These are phyloP conservation scores for Geopemphigus sp. DNA, from an alignment of 1,140 invertebrate genomes.

Conservation along the genomic window DNA sequence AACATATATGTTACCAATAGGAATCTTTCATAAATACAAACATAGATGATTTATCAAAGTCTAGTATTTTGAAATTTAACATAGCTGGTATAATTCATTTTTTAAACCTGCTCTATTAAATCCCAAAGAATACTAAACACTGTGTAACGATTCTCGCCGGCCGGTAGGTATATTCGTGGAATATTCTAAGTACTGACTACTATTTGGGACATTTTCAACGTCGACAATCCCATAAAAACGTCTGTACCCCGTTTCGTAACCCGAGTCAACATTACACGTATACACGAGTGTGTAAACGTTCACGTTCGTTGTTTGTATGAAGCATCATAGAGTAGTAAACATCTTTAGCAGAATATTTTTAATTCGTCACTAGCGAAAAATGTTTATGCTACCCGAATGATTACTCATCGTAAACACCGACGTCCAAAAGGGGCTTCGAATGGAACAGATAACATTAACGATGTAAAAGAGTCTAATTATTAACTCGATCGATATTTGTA, in stretches of 20 bases:
- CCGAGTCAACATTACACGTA: not conserved
- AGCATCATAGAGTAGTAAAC: conserved; percentile 45
- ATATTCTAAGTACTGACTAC: conserved; percentile 16
- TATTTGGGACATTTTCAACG: not conserved
- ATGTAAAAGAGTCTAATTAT: no score
- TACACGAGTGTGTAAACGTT: no score
- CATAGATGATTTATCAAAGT: not conserved
- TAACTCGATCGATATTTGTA: no score
- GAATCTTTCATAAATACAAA: conserved; percentile 27
- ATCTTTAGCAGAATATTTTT: conserved; percentile 45
- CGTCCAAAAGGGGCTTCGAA: not conserved
- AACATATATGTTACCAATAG: conserved; percentile 46
- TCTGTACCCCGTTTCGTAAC: conserved; percentile 24
- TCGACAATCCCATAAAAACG: not conserved
- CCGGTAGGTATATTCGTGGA: not conserved
- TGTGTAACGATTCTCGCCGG: not conserved
- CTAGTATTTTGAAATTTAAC: conserved; percentile 36
- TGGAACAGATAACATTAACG: no score
- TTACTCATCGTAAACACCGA: not conserved
- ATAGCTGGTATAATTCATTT: conserved; percentile 2
- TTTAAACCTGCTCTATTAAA: conserved; percentile 45
- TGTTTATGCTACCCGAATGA: conserved; percentile 38
- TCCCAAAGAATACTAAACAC: conserved; percentile 42
- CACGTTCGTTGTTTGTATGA: conserved; percentile 17
- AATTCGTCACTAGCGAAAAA: conserved; percentile 32